A percentile compares a stretch with the other conserved stretches of the same genome.
Evolutionary conservation across 2,888 invertebrate species (phyloP).

Genomic region (Bhutanitis thaidina): DNA sequence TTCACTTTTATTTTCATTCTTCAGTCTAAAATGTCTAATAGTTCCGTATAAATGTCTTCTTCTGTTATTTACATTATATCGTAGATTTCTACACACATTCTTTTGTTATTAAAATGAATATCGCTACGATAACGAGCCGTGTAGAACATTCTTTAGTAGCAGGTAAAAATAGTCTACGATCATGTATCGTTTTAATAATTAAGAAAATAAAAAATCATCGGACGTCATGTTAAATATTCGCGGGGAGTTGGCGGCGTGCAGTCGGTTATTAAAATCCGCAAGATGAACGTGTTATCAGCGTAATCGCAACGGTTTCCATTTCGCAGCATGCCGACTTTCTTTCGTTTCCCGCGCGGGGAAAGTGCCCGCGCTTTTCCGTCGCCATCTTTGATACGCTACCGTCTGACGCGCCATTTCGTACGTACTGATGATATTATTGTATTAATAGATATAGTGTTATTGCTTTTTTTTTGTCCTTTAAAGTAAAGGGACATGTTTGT

Average conservation of each 20-base stretch:
- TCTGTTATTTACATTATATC: too few species aligned
- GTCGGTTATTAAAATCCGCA: slow-evolving; percentile 46
- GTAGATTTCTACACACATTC: too few species aligned
- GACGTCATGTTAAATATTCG: slow-evolving; percentile 5
- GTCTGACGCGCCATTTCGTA: slow-evolving; percentile 29
- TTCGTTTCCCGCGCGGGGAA: slow-evolving; percentile 76
- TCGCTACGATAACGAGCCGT: too few species aligned
- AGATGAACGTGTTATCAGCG: slow-evolving; percentile 61
- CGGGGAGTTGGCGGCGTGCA: slow-evolving; percentile 15
- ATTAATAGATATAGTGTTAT: too few species aligned
- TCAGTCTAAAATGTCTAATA: too few species aligned
- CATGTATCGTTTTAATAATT: slow-evolving; percentile 2
- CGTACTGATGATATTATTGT: background rate
- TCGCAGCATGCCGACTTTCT: slow-evolving; percentile 70
- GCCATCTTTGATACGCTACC: slow-evolving; percentile 61
- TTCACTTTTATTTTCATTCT: too few species aligned
- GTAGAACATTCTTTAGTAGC: too few species aligned
- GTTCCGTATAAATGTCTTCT: too few species aligned
- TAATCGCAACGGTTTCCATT: slow-evolving; percentile 74
- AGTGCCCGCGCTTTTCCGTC: slow-evolving; percentile 75
- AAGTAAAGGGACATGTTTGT: too few species aligned
- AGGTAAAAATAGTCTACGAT: background rate
- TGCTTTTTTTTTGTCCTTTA: background rate
- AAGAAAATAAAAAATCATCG: background rate
- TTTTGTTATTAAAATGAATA: too few species aligned